These are phyloP conservation scores for Euwallacea fornicatus DNA, from an alignment of 1,140 invertebrate genomes.

Conservation along the genomic window DNA sequence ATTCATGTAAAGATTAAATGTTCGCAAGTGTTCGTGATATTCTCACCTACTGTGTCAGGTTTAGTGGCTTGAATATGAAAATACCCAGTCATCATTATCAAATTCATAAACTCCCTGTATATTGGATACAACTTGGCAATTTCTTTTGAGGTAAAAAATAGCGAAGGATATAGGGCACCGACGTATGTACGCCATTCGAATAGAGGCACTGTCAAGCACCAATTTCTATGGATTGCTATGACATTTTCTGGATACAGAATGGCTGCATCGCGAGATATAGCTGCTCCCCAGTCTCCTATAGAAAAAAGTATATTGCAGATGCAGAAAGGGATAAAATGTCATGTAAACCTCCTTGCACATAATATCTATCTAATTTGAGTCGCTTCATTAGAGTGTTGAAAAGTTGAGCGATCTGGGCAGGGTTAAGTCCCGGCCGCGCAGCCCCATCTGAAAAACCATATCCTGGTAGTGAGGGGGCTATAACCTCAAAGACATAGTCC, in stretches of 20 bases:
- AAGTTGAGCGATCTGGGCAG: conserved; percentile 68
- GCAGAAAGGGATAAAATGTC: no score
- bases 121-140: conserved; percentile 5
- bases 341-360: conserved; percentile 83
- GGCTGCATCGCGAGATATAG: conserved; percentile 64
- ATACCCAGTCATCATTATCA: conserved; percentile 71
- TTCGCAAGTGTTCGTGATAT: background rate
- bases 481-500: conserved; percentile 75
- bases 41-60: conserved; percentile 82
- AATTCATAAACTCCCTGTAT: background rate
- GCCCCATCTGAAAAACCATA: conserved; percentile 69
- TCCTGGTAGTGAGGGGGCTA: conserved; percentile 64
- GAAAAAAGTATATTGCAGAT: no score
- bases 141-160: conserved; percentile 15
- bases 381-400: conserved; percentile 82
- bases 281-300: conserved; percentile 75
- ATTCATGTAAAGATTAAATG: background rate
- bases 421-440: conserved; percentile 60
- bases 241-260: conserved; percentile 71
- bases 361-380: conserved; percentile 74
- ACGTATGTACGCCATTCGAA: background rate
- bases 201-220: conserved; percentile 43
- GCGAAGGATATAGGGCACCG: conserved; percentile 8
- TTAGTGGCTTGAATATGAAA: conserved; percentile 85
- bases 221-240: conserved; percentile 68